Conservation (phyloP, 2,797 vertebrate species). For the Oophaga sylvatica region DNA sequence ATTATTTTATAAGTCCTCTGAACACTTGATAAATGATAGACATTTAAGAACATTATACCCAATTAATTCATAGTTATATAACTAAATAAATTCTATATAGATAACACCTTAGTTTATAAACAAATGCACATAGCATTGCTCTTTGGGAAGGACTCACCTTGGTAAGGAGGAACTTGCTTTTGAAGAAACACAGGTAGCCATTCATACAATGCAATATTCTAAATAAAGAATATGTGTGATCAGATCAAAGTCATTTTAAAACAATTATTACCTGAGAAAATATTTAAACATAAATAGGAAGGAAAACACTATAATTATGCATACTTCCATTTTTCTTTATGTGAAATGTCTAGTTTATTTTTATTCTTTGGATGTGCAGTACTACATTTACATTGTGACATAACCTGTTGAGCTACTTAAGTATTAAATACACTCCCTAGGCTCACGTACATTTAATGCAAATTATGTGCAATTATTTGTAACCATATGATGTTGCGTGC, state of each 20-base stretch:
- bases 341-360: background rate
- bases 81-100: background rate
- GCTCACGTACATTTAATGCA: too few relatives aligned
- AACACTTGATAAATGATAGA: too few relatives aligned
- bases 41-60: too few relatives aligned
- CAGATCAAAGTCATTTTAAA: background rate
- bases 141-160: slow-evolving; percentile 77
- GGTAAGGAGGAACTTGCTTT: slow-evolving; percentile 73
- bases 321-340: background rate
- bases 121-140: background rate
- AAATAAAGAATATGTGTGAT: slow-evolving; percentile 31
- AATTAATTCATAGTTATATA: background rate
- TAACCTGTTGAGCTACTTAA: background rate
- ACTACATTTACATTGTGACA: background rate
- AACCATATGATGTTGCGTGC: background rate
- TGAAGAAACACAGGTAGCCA: slow-evolving; percentile 84
- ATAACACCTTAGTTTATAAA: background rate
- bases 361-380: background rate
- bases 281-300: background rate
- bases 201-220: slow-evolving; percentile 91
- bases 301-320: background rate
- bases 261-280: background rate
- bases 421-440: background rate
- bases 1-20: too few relatives aligned
- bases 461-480: background rate